These are phyloP conservation scores for Frieseomelitta varia DNA, from an alignment of 1,140 invertebrate species.

Conservation along the genomic window DNA sequence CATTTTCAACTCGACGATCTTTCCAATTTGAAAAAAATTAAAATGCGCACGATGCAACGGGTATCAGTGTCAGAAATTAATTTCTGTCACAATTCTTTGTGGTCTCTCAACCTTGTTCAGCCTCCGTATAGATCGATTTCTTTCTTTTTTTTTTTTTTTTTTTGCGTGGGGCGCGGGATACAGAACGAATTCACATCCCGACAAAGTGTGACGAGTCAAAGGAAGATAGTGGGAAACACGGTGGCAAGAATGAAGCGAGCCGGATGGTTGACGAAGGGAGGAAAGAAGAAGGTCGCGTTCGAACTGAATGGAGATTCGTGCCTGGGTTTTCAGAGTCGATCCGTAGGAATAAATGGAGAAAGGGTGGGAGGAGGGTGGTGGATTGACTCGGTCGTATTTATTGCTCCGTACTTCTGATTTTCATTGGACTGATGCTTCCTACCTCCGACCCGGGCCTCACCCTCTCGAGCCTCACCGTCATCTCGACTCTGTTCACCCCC, in stretches of 20 bases:
- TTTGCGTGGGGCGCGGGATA: not conserved
- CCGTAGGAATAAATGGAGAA: constrained; percentile 17
- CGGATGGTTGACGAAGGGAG: constrained; percentile 51
- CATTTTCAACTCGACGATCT: not conserved
- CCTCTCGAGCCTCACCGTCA: constrained; percentile 40
- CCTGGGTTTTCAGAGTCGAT: constrained; percentile 46
- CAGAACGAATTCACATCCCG: constrained; percentile 1
- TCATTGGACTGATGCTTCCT: constrained; percentile 67
- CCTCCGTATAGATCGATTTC: not conserved
- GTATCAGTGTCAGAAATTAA: too few relatives aligned
- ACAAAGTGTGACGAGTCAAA: constrained; percentile 29
- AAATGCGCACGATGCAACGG: not conserved
- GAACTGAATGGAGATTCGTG: constrained; percentile 71
- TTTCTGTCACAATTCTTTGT: too few relatives aligned
- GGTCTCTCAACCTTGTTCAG: too few relatives aligned
- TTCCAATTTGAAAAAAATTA: too few relatives aligned
- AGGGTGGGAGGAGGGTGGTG: constrained; percentile 44
- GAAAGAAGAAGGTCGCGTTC: constrained; percentile 60
- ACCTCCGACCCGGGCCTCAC: constrained; percentile 30
- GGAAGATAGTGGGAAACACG: constrained; percentile 46
- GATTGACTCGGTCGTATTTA: constrained; percentile 80
- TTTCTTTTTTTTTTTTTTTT: not conserved
- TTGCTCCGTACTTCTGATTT: constrained; percentile 78
- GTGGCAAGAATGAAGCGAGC: constrained; percentile 40
- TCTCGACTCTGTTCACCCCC: constrained; percentile 65